Evolutionary conservation across 2,113 vertebrate species (phyloP).

Genomic region (Ptychochromis oligacanthus): DNA sequence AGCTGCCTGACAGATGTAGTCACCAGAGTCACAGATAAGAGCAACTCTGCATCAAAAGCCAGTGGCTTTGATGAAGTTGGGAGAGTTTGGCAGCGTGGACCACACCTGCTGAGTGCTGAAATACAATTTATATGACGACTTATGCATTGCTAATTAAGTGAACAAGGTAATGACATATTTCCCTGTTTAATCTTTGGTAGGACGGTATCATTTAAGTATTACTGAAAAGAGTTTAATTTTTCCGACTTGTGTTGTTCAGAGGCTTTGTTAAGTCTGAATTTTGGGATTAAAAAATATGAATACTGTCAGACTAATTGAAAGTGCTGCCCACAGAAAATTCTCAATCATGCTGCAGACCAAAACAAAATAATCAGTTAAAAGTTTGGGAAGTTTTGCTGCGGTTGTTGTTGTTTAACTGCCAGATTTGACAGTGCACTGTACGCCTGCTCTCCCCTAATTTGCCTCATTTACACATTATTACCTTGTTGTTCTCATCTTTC

Average conservation of each 20-base stretch:
- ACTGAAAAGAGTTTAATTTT: background rate
- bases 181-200: background rate
- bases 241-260: background rate
- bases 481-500: constrained; percentile 16
- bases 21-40: constrained; percentile 48
- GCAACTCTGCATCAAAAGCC: constrained; percentile 20
- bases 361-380: constrained; percentile 32
- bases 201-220: background rate
- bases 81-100: background rate
- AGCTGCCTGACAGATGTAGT: constrained; percentile 37
- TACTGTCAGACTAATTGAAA: constrained; percentile 19
- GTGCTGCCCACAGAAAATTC: background rate
- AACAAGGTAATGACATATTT: background rate
- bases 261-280: constrained; percentile 1
- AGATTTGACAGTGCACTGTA: background rate
- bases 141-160: background rate
- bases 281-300: constrained; percentile 13
- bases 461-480: constrained; percentile 17
- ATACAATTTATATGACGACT: background rate
- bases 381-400: constrained; percentile 17
- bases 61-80: constrained; percentile 33
- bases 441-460: background rate
- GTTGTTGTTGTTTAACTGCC: background rate
- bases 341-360: background rate
- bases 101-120: constrained; percentile 35